These are phyloP conservation scores for Asobara japonica DNA, from an alignment of 1,140 invertebrate species.

Conservation along the genomic window DNA sequence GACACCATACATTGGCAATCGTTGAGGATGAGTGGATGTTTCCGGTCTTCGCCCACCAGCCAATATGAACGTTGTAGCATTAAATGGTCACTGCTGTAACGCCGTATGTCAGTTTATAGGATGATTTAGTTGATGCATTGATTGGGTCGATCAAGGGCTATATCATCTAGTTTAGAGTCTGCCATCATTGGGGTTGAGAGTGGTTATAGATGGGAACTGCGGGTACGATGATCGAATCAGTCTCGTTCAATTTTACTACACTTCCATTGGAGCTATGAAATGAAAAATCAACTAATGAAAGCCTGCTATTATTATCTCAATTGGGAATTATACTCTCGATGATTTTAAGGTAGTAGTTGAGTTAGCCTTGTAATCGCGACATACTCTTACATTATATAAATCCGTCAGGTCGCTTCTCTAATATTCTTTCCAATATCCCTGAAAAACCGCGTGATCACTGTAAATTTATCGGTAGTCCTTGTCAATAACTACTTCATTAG, in stretches of 20 bases:
- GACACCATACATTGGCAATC: slow-evolving; percentile 63
- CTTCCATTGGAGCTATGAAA: slow-evolving; percentile 24
- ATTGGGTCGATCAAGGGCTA: slow-evolving; percentile 66
- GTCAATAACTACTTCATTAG: too few relatives aligned
- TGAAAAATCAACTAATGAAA: slow-evolving; percentile 21
- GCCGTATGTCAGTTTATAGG: slow-evolving; percentile 64
- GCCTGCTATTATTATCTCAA: too few relatives aligned
- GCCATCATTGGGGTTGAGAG: slow-evolving; percentile 58
- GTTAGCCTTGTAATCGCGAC: too few relatives aligned
- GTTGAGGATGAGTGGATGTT: slow-evolving; percentile 63
- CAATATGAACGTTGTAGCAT: slow-evolving; percentile 34
- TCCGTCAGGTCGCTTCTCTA: too few relatives aligned
- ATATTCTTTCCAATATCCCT: too few relatives aligned
- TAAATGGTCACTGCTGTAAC: slow-evolving; percentile 43
- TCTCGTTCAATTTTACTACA: slow-evolving; percentile 46
- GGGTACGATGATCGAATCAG: slow-evolving; percentile 60
- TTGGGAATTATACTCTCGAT: too few relatives aligned
- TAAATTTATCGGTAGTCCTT: too few relatives aligned
- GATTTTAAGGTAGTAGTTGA: too few relatives aligned
- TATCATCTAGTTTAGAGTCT: slow-evolving; percentile 65
- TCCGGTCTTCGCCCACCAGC: slow-evolving; percentile 60
- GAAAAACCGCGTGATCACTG: too few relatives aligned
- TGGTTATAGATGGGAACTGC: slow-evolving; percentile 58
- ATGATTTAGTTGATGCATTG: slow-evolving; percentile 67
- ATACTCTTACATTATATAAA: too few relatives aligned